A percentile compares a stretch with the other conserved stretches of the same genome.
Evolutionary conservation across 2,113 vertebrate genomes (phyloP).

Genomic region (Rhadina sibilatrix): DNA sequence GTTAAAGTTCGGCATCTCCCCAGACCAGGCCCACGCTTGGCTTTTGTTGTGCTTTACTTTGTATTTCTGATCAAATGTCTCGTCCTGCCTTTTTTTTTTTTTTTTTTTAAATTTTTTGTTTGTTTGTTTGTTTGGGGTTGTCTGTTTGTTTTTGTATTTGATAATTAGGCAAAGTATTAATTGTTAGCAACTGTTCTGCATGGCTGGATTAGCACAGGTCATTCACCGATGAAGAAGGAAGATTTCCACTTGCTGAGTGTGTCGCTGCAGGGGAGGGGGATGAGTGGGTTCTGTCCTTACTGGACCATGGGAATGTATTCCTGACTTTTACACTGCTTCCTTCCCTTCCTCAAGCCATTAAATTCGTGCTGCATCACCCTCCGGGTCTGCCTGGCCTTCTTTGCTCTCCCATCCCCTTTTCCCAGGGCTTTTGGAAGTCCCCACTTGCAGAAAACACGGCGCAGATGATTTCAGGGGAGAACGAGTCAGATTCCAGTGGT

Average conservation of each 20-base stretch:
- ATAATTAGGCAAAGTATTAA: neutral
- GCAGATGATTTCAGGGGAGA: neutral
- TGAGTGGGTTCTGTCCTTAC: neutral
- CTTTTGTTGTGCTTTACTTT: neutral
- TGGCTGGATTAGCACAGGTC: neutral
- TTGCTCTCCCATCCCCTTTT: neutral
- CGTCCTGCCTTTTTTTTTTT: neutral
- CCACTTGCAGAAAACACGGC: neutral
- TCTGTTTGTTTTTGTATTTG: neutral
- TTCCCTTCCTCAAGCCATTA: conserved; percentile 41
- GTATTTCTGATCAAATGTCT: neutral
- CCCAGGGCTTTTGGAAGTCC: neutral
- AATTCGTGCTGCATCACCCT: conserved; percentile 36
- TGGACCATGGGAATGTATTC: neutral
- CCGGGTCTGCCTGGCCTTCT: neutral
- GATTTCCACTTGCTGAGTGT: neutral
- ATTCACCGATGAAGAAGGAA: neutral
- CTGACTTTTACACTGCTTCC: neutral
- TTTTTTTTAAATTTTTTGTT: too few relatives aligned
- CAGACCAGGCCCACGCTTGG: neutral
- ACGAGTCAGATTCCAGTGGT: accelerated
- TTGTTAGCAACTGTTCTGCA: neutral
- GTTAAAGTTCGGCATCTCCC: neutral
- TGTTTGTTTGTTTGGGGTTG: neutral
- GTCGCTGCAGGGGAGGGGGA: neutral